A percentile compares a stretch with the other conserved stretches of the same genome.
Conservation (phyloP, 2,797 vertebrate genomes). For the Pangasius macronema region DNA sequence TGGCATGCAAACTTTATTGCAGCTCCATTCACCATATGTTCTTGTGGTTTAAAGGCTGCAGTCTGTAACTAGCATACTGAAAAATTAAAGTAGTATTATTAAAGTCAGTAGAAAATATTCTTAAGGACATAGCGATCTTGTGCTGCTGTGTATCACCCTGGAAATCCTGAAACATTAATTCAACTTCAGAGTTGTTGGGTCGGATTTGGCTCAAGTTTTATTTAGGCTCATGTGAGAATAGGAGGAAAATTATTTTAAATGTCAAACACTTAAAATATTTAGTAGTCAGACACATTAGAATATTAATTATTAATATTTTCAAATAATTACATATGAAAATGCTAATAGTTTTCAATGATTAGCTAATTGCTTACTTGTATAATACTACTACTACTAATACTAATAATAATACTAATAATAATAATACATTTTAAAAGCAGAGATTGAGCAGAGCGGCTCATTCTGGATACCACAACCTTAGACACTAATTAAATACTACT, state of each 20-base stretch:
- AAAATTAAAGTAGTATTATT: not conserved
- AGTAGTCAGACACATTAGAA: not conserved
- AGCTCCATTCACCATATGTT: not conserved
- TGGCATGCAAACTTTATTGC: not conserved
- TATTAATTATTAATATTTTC: not conserved
- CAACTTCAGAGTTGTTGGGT: not conserved
- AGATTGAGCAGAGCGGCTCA: too few relatives aligned
- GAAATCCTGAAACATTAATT: constrained; percentile 7
- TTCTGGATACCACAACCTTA: not conserved
- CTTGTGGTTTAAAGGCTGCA: not conserved
- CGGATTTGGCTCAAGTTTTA: too few relatives aligned
- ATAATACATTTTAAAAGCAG: not conserved
- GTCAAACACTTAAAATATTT: not conserved
- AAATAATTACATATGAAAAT: not conserved
- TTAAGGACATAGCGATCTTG: not conserved
- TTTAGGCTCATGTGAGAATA: not conserved
- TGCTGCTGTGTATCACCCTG: not conserved
- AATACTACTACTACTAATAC: not conserved
- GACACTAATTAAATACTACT: not conserved
- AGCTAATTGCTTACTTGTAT: not conserved
- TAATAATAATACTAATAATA: too few relatives aligned
- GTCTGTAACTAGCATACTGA: not conserved
- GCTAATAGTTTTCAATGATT: not conserved
- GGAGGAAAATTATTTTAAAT: not conserved
- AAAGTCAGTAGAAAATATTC: not conserved